Percentiles rank a stretch among this genome's conserved stretches.
These are phyloP conservation scores for Spodoptera picta DNA, from an alignment of 2,888 invertebrate species.

Conservation along the genomic window DNA sequence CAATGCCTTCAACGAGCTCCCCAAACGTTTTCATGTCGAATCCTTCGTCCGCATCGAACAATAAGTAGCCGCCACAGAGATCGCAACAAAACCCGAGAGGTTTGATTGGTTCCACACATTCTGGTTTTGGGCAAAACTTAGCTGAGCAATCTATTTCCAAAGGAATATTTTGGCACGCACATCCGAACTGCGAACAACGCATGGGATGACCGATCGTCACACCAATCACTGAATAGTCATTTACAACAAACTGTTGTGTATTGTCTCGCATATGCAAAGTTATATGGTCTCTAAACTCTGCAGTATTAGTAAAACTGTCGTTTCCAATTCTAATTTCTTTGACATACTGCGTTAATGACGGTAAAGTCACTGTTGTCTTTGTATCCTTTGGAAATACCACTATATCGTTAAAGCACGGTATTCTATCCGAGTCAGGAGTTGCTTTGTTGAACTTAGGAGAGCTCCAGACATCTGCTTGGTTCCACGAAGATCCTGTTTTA, in stretches of 20 bases:
- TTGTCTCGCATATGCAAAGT: conserved; percentile 39
- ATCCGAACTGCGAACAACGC: conserved; percentile 71
- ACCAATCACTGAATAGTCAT: conserved; percentile 58
- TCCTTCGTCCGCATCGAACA: conserved; percentile 68
- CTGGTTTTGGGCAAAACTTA: conserved; percentile 74
- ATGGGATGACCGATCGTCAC: conserved; percentile 47
- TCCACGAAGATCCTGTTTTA: conserved; percentile 73
- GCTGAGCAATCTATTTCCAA: conserved; percentile 71
- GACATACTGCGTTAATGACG: conserved; percentile 67
- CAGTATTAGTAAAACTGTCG: conserved; percentile 42
- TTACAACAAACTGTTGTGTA: conserved; percentile 67
- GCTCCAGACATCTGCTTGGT: conserved; percentile 81
- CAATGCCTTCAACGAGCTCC: conserved; percentile 65
- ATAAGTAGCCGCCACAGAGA: conserved; percentile 77
- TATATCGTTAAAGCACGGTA: conserved; percentile 83
- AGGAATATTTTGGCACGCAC: conserved; percentile 72
- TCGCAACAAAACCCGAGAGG: conserved; percentile 81
- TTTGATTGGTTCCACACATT: conserved; percentile 75
- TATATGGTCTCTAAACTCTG: conserved; percentile 47
- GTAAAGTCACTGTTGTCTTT: conserved; percentile 70
- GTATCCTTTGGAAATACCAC: conserved; percentile 75
- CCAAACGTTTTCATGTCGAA: conserved; percentile 72
- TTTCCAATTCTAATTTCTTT: conserved; percentile 63
- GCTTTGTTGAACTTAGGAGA: conserved; percentile 80
- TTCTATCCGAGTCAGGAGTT: conserved; percentile 83